phyloP scores from a whole-genome alignment of 2,888 invertebrate species.

The Gnatocerus cornutus region DNA sequence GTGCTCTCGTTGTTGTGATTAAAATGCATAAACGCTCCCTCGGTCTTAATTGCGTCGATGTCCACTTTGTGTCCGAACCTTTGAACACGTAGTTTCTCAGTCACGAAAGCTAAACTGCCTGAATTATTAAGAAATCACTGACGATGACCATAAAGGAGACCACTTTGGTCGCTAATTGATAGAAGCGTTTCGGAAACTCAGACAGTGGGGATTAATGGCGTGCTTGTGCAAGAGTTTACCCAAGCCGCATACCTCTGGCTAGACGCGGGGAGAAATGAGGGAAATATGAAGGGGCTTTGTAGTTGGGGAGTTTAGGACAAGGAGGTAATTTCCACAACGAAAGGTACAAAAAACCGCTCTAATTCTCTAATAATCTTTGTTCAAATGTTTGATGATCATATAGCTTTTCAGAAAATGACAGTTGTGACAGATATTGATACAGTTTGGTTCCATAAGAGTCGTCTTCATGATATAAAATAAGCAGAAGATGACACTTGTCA shows the following conservation, averaged over 20 bases:
- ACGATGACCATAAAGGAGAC: constrained; percentile 58
- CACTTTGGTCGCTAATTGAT: constrained; percentile 63
- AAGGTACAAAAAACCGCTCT: too few relatives aligned
- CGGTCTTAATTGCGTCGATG: constrained; percentile 63
- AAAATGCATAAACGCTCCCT: constrained; percentile 65
- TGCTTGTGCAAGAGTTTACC: constrained; percentile 16
- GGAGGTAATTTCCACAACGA: too few relatives aligned
- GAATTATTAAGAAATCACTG: constrained; percentile 67
- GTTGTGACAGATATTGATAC: too few relatives aligned
- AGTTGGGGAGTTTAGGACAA: too few relatives aligned
- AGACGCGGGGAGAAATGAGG: constrained; percentile 2
- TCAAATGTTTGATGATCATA: too few relatives aligned
- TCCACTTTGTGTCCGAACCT: constrained; percentile 62
- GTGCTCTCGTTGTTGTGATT: constrained; percentile 62
- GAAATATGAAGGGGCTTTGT: background rate
- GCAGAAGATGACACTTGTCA: too few relatives aligned
- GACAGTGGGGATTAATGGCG: constrained; percentile 24
- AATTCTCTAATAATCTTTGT: too few relatives aligned
- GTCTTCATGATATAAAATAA: too few relatives aligned
- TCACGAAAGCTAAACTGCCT: constrained; percentile 59
- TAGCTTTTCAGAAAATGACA: too few relatives aligned
- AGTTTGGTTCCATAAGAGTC: too few relatives aligned
- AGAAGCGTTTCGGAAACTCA: constrained; percentile 22
- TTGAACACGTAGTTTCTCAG: constrained; percentile 62
- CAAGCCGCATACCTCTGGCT: constrained; percentile 22